These are phyloP conservation scores for Melanerpes aurifrons DNA, from an alignment of 2,113 vertebrate species.

Conservation along the genomic window DNA sequence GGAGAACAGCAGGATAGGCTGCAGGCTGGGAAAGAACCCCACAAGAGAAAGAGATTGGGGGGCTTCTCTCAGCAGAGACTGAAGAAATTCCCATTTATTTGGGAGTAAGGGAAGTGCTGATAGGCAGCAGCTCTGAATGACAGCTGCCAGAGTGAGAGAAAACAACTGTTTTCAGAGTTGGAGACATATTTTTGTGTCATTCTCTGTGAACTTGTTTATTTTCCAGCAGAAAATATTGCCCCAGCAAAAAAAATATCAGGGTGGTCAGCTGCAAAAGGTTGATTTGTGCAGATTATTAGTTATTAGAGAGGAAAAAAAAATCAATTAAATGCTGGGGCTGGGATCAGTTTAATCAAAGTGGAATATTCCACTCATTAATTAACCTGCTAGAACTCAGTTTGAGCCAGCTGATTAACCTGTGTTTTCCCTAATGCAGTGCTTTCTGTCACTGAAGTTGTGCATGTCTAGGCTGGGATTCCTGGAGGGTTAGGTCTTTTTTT, in stretches of 20 bases:
- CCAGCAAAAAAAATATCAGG: background rate
- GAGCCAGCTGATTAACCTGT: slow-evolving; percentile 13
- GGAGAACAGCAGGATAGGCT: background rate
- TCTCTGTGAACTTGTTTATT: background rate
- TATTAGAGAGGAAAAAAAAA: background rate
- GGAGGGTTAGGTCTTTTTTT: slow-evolving; percentile 4
- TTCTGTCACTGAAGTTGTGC: background rate
- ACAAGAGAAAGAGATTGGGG: background rate
- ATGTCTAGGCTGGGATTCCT: background rate
- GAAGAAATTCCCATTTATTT: background rate
- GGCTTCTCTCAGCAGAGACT: background rate
- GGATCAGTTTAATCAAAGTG: slow-evolving; percentile 16
- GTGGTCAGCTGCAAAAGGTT: background rate
- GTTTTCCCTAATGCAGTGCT: background rate
- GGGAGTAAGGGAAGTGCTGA: background rate
- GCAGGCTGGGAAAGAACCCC: background rate
- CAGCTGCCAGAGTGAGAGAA: background rate
- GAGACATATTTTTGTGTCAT: background rate
- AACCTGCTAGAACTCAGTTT: background rate
- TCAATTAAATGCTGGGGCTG: background rate
- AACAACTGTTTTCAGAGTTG: background rate
- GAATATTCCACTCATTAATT: slow-evolving; percentile 36
- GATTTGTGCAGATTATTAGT: background rate
- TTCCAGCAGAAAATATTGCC: background rate
- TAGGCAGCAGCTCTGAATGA: background rate